These are phyloP conservation scores for Eristalinus aeneus DNA, from an alignment of 2,888 invertebrate species.

Conservation along the genomic window DNA sequence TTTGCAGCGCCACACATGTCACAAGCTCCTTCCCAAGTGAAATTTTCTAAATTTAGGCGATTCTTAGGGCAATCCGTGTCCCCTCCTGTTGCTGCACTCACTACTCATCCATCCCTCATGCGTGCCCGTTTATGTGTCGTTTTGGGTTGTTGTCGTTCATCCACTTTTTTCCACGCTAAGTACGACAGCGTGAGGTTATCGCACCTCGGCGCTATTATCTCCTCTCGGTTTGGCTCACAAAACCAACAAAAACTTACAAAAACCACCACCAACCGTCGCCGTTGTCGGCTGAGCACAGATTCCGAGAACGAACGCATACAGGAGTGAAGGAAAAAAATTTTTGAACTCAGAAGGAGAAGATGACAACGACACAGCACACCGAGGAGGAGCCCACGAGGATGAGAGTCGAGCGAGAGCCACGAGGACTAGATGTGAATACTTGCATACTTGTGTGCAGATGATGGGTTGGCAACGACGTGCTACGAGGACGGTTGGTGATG, in stretches of 20 bases:
- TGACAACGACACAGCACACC: background rate
- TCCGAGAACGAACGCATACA: background rate
- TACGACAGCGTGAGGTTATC: slow-evolving; percentile 56
- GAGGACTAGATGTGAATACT: background rate
- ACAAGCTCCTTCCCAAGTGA: background rate
- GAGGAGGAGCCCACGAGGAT: background rate
- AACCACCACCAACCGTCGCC: no score
- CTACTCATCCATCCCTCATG: background rate
- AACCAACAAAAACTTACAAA: slow-evolving; percentile 3
- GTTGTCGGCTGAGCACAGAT: no score
- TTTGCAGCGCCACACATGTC: no score
- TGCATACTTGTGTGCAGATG: background rate
- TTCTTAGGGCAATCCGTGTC: background rate
- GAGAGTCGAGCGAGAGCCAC: background rate
- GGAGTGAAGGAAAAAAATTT: background rate
- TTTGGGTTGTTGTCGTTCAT: slow-evolving; percentile 17
- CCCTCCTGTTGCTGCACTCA: background rate
- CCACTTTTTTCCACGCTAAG: slow-evolving; percentile 19
- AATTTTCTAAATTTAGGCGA: background rate
- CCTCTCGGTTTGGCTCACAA: slow-evolving; percentile 3
- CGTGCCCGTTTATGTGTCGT: background rate
- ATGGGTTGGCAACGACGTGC: background rate
- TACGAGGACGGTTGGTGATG: no score
- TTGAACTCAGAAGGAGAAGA: background rate
- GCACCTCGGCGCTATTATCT: slow-evolving; percentile 56